Evolutionary conservation across 2,888 invertebrate species (phyloP).

Genomic region (Monoplex corrugatus): DNA sequence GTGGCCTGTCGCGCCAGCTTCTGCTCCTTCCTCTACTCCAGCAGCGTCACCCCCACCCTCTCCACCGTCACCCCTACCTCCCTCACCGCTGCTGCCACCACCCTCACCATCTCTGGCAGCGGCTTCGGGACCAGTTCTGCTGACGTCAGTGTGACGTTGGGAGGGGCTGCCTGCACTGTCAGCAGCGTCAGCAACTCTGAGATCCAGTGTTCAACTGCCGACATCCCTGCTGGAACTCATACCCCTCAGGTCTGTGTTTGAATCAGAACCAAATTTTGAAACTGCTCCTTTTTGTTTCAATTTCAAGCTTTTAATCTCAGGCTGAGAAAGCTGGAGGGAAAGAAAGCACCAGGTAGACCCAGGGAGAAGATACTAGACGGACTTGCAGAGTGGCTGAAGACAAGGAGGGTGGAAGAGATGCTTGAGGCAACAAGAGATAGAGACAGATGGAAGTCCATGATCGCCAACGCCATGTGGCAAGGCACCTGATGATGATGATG

Average conservation of each 20-base stretch:
- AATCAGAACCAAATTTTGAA: too few relatives aligned
- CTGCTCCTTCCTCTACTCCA: constrained; percentile 58
- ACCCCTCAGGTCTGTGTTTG: constrained; percentile 26
- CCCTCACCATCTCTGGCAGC: constrained; percentile 69
- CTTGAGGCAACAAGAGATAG: not conserved
- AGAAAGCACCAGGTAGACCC: too few relatives aligned
- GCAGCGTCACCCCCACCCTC: constrained; percentile 59
- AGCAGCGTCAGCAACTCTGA: constrained; percentile 59
- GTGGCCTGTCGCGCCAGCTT: constrained; percentile 26
- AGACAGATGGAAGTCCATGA: not conserved
- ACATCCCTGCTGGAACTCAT: constrained; percentile 64
- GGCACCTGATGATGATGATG: too few relatives aligned
- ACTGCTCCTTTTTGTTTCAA: too few relatives aligned
- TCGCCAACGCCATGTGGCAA: too few relatives aligned
- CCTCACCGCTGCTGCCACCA: constrained; percentile 54
- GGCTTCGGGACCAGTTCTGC: constrained; percentile 64
- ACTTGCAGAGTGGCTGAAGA: too few relatives aligned
- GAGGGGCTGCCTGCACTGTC: constrained; percentile 67
- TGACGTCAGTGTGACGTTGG: constrained; percentile 68
- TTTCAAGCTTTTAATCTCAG: too few relatives aligned
- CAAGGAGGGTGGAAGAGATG: too few relatives aligned
- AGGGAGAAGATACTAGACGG: too few relatives aligned
- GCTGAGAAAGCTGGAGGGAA: too few relatives aligned
- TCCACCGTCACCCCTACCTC: constrained; percentile 59
- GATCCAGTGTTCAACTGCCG: constrained; percentile 69